These are phyloP conservation scores for Idaea aversata DNA, from an alignment of 2,888 invertebrate species.

Conservation along the genomic window DNA sequence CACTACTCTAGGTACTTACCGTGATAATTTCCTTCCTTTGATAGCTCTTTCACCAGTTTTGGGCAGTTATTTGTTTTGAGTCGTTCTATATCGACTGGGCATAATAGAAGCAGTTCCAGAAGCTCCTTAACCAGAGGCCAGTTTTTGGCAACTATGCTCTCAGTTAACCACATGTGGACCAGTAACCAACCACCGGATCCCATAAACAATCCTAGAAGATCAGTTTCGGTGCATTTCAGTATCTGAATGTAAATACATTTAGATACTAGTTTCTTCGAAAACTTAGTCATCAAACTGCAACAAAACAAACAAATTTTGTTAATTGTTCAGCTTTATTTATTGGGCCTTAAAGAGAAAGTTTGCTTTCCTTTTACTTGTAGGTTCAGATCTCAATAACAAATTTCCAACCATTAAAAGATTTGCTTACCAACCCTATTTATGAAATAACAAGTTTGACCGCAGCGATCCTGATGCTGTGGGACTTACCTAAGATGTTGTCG, in stretches of 20 bases:
- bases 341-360: neutral
- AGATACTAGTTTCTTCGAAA: constrained; percentile 96
- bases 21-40: constrained; percentile 89
- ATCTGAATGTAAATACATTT: constrained; percentile 97
- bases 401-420: too few species aligned
- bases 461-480: too few species aligned
- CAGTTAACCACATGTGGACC: constrained; percentile 94
- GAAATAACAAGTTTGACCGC: too few species aligned
- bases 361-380: too few species aligned
- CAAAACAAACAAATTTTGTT: constrained; percentile 27
- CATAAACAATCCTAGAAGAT: constrained; percentile 93
- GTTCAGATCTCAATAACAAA: too few species aligned
- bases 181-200: constrained; percentile 95
- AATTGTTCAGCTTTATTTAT: neutral
- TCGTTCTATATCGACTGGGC: constrained; percentile 94
- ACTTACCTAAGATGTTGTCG: too few species aligned
- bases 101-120: constrained; percentile 89
- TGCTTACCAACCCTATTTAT: too few species aligned
- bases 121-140: constrained; percentile 93
- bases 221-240: constrained; percentile 90
- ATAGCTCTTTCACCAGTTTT: constrained; percentile 92
- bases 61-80: constrained; percentile 95
- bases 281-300: constrained; percentile 96
- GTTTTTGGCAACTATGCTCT: constrained; percentile 91
- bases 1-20: constrained; percentile 78